Evolutionary conservation across 2,888 invertebrate species (phyloP), one percentile per base, ranked within the genome.

Genomic region (Noctua comes): DNA sequence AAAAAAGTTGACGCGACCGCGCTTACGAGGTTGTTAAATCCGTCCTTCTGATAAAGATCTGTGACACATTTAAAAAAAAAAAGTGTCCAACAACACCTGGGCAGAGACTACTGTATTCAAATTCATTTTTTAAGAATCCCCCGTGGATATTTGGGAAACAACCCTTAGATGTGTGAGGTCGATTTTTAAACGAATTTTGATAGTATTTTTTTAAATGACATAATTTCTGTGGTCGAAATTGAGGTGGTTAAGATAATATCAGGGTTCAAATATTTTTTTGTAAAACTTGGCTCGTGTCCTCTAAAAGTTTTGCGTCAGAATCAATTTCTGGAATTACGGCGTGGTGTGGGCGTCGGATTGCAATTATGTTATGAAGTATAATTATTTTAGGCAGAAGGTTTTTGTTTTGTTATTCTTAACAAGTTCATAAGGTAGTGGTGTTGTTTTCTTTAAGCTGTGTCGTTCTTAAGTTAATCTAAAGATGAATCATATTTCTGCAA

Each of bases 11-110:
- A 96, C 94, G 92, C 92, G 93, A 92, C 92, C 93, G 93, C 93
- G 93, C 94, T 94, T 93, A 94, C 94, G 95, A 95, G 93, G 93
- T 95, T 95, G 95, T 96, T 95, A 96, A 96, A 95, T 94, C 95
- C 95, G 91, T 92, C 94, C 94, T 92, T 82, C 90, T 90, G 96
- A 96, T 96, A 96, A 95, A 94, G 94, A 96, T 96, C 96, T 94
- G 96, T 96, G 96, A 96, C 96, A 96, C 95, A 92, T 95, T 91
- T 81, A 89, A 91, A 92, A 91, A 31, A 31, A 92, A 92, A 93
- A 92, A 93, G 88, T 91, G 91, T 91, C 91, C 91, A 68, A 84
- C 72, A 64, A 76, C 89, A 89, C 87, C 89, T 88, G 88, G 89
- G 57, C 68, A 71, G 73, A 80, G 93, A 94, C 96, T 96, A 96